These are phyloP conservation scores for Poeciliopsis retropinna DNA, from an alignment of 2,113 vertebrate genomes.

Conservation along the genomic window DNA sequence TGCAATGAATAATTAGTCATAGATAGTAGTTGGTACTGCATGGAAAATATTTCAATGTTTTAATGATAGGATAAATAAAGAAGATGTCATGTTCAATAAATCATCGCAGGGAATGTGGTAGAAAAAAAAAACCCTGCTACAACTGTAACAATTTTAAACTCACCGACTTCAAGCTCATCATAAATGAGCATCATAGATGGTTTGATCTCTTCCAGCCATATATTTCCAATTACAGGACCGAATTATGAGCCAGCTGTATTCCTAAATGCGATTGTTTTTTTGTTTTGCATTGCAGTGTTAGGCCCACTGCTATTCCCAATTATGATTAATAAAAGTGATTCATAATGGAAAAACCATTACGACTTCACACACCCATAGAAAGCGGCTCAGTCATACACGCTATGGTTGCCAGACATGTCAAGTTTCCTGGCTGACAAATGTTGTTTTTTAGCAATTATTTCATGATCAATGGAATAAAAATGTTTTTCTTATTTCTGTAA, in stretches of 20 bases:
- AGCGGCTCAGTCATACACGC: conserved; percentile 42
- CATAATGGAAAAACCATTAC: conserved; percentile 73
- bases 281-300: conserved; percentile 72
- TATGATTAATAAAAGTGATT: conserved; percentile 81
- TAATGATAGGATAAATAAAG: no score
- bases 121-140: no score
- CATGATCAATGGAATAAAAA: conserved; percentile 64
- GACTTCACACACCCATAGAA: conserved; percentile 48
- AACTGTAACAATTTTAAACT: no score
- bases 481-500: conserved; percentile 62
- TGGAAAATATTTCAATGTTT: no score
- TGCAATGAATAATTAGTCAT: no score
- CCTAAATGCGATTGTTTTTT: conserved; percentile 39
- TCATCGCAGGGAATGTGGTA: no score
- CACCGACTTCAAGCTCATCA: not conserved
- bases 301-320: conserved; percentile 72
- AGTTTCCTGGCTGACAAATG: conserved; percentile 65
- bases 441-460: conserved; percentile 73
- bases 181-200: no score
- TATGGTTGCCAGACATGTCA: conserved; percentile 49
- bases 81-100: no score
- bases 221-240: conserved; percentile 63
- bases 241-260: conserved; percentile 65
- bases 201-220: conserved; percentile 64
- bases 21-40: no score